Base-by-base conservation (phyloP, 1,140 invertebrate species). In the Platyura marginata region DNA sequence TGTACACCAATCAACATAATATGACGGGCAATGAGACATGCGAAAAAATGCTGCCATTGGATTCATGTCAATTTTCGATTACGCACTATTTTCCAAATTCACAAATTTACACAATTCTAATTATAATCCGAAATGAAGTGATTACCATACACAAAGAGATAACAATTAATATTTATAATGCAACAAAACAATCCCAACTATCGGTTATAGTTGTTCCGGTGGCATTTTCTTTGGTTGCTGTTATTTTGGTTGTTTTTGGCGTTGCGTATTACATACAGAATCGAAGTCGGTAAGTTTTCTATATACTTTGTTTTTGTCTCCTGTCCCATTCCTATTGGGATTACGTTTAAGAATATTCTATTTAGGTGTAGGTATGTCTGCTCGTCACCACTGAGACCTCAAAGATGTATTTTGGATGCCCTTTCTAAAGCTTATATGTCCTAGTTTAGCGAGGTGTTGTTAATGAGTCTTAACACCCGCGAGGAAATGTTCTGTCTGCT, bases 151-250 rank as follows among this genome's bases (percentile, higher is more conserved):
- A 81, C 13, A 75, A 74, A 45, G 72, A 75, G 35, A 64, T 82
- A 19, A 74, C 73, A 16, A 72, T 90, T 21, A 84, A 79, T 50
- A 75, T 86, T 55, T 86, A 85, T 58, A 74, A 84, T 74, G 83
- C 75, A 5, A 71, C 70, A 29, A 72, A 72, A 36, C 77, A 82
- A 49, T 71, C 80, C 1, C 83, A 86, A 51, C 59, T 90, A 41
- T 87, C 83, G 0, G 81, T 90, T 2, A 85, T 89, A 2, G 74
- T 88, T 29, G 81, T 90, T 1, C 84, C 84, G 11, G 76, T 89
- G 11, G 68, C 73, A 3, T 87, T 81, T 54, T 79, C 77, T 40
- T 62, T 84, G 25, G 67, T 80, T 3, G 84, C 84, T 3, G 71
- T 86, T 10, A 81, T 86, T 10, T 55, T 85, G 21, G 76, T 90